Conservation (phyloP, 2,797 vertebrate species). For the Gymnodraco acuticeps region DNA sequence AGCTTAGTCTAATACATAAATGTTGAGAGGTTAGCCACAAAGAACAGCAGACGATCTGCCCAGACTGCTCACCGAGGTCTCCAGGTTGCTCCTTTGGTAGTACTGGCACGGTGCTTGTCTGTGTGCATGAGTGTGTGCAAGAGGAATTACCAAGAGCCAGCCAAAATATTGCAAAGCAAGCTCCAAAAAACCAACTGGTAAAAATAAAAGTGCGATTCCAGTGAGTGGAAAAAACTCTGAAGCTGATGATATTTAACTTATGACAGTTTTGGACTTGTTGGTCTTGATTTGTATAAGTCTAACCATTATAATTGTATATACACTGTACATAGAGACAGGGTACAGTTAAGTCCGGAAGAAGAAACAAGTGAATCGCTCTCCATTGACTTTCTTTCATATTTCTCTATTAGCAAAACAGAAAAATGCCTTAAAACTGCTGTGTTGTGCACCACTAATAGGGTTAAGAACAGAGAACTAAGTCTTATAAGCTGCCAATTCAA, state of each 20-base stretch:
- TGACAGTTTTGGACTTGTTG: background rate
- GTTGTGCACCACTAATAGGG: too few species aligned
- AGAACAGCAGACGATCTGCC: slow-evolving; percentile 46
- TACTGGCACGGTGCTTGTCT: slow-evolving; percentile 61
- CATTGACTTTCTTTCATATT: too few species aligned
- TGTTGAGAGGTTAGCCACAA: slow-evolving; percentile 53
- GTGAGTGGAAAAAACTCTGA: slow-evolving; percentile 43
- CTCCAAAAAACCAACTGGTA: slow-evolving; percentile 57
- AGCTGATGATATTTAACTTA: background rate
- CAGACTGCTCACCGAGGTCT: slow-evolving; percentile 65
- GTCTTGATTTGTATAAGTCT: background rate
- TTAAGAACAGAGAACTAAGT: too few species aligned
- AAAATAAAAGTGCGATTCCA: slow-evolving; percentile 30
- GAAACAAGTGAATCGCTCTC: too few species aligned
- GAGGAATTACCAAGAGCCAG: slow-evolving; percentile 59
- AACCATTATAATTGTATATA: background rate
- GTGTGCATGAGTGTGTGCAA: slow-evolving; percentile 51
- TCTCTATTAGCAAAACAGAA: too few species aligned
- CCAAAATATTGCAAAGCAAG: slow-evolving; percentile 40
- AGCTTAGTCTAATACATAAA: slow-evolving; percentile 55
- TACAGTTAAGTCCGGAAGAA: background rate
- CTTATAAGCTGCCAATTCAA: too few species aligned
- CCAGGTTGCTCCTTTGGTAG: slow-evolving; percentile 64
- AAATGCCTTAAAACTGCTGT: too few species aligned
- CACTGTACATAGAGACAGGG: too few species aligned